A percentile compares a stretch with the other conserved stretches of the same genome.
These are phyloP conservation scores for Spatulosminthurus flaviceps DNA, from an alignment of 2,888 invertebrate genomes.

Conservation along the genomic window DNA sequence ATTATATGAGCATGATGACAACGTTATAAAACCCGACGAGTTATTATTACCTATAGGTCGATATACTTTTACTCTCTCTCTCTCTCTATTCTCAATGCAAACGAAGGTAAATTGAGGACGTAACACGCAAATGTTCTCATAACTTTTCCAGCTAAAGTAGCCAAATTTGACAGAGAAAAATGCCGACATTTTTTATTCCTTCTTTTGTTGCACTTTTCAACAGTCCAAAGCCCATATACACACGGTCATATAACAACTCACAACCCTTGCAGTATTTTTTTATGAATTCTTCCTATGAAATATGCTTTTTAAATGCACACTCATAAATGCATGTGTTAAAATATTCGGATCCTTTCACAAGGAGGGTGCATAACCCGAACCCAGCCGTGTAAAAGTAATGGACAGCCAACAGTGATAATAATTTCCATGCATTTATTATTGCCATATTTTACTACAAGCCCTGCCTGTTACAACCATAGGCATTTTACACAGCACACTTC, in stretches of 20 bases:
- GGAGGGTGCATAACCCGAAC: background rate
- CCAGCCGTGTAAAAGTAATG: background rate
- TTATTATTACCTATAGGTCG: background rate
- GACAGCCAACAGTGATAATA: background rate
- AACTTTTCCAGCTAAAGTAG: constrained; percentile 35
- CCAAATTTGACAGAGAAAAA: constrained; percentile 45
- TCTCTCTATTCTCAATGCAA: background rate
- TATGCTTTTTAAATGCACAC: background rate
- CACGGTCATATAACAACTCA: background rate
- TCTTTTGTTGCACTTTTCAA: constrained; percentile 30
- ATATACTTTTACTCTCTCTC: background rate
- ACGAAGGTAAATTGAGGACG: background rate
- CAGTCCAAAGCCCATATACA: background rate
- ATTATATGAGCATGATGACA: constrained; percentile 28
- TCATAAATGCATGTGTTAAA: no score
- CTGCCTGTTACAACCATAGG: no score
- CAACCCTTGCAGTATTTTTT: constrained; percentile 32
- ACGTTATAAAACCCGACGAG: background rate
- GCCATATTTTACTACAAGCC: no score
- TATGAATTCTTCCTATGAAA: background rate
- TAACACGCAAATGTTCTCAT: constrained; percentile 24
- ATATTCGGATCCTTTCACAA: background rate
- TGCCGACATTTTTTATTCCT: constrained; percentile 34
- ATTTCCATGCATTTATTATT: background rate
- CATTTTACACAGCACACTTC: no score